These are phyloP conservation scores for Acanthornis magna DNA, from an alignment of 2,797 vertebrate species.

Conservation along the genomic window DNA sequence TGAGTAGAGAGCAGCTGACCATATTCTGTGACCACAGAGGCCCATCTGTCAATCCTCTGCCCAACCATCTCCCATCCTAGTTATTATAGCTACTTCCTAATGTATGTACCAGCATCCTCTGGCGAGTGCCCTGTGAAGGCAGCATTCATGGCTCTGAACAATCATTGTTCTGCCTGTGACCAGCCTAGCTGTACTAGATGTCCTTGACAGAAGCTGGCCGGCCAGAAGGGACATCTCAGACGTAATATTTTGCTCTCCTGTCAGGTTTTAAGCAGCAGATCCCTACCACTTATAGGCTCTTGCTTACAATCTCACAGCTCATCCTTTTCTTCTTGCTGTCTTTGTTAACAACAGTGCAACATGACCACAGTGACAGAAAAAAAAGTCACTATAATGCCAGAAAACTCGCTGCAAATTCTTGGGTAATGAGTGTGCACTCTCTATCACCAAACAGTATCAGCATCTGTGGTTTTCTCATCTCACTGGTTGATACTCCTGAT, in stretches of 20 bases:
- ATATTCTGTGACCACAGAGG: neutral
- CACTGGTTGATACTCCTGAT: neutral
- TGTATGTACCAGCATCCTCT: neutral
- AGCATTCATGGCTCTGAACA: neutral
- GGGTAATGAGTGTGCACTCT: neutral
- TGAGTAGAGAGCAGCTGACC: neutral
- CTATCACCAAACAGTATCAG: neutral
- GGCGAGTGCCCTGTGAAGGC: neutral
- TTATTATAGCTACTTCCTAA: neutral
- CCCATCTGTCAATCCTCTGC: neutral
- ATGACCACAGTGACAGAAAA: neutral
- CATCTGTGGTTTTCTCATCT: neutral
- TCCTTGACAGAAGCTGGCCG: neutral
- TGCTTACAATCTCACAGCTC: neutral
- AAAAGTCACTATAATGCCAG: neutral
- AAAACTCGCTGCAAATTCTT: neutral
- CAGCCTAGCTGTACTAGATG: neutral
- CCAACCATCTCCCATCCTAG: neutral
- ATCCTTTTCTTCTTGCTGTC: neutral
- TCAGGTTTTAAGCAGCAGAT: neutral
- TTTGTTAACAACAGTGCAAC: neutral
- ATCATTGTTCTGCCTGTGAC: neutral
- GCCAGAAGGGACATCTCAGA: neutral
- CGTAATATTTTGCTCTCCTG: neutral
- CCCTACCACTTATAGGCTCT: neutral